These are phyloP conservation scores for Perizoma flavofasciatum DNA, from an alignment of 2,888 invertebrate genomes.

Conservation along the genomic window DNA sequence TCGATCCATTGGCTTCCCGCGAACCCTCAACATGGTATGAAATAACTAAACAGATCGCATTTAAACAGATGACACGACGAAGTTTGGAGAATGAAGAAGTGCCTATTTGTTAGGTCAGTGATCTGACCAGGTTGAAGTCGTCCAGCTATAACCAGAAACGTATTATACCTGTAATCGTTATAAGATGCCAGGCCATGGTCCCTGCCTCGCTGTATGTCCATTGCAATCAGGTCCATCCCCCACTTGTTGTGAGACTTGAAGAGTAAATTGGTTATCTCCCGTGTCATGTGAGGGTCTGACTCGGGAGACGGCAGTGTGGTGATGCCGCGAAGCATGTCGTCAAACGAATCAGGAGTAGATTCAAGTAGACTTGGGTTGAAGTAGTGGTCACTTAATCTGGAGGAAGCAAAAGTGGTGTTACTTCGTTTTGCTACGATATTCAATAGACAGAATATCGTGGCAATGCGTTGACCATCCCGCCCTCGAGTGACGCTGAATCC, in stretches of 20 bases:
- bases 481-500: no score
- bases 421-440: no score
- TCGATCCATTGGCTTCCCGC: no score
- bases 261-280: slow-evolving; percentile 75
- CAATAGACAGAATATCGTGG: no score
- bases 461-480: no score
- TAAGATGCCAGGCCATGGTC: slow-evolving; percentile 87
- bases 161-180: slow-evolving; percentile 82
- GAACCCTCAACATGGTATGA: no score
- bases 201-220: slow-evolving; percentile 86
- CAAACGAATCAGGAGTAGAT: slow-evolving; percentile 70
- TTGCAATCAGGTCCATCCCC: slow-evolving; percentile 85
- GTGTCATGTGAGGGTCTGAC: slow-evolving; percentile 82
- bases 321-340: slow-evolving; percentile 82
- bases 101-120: no score
- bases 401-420: slow-evolving; percentile 24
- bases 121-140: no score
- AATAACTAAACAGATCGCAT: no score
- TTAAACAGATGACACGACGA: no score
- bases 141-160: no score
- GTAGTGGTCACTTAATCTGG: slow-evolving; percentile 82
- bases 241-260: slow-evolving; percentile 70
- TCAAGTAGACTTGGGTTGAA: slow-evolving; percentile 83
- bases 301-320: slow-evolving; percentile 81
- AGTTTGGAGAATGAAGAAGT: no score